Conservation (phyloP, 37 sponge, comb jelly and placozoan species). For the Dysidea cf. avara region DNA sequence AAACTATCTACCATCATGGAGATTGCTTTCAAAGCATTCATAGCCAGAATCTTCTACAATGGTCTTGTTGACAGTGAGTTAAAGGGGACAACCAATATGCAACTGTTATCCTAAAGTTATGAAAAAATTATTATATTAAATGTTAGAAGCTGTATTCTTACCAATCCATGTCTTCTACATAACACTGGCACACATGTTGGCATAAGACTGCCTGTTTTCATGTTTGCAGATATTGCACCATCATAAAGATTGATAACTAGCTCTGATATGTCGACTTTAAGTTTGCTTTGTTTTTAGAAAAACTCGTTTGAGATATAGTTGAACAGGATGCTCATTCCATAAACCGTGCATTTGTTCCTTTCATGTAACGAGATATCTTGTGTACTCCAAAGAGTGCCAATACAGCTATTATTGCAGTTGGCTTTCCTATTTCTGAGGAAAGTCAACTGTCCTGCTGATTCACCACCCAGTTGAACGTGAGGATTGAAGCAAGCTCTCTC, state of each 20-base stretch:
- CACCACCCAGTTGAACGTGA: too few species aligned
- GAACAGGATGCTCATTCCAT: constrained; percentile 10
- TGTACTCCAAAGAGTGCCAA: background rate
- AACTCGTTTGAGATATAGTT: background rate
- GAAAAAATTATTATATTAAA: too few species aligned
- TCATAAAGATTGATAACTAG: constrained; percentile 7
- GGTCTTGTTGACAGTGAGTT: background rate
- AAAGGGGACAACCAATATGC: background rate
- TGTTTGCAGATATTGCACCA: constrained; percentile 11
- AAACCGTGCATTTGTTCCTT: constrained; percentile 11
- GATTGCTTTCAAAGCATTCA: background rate
- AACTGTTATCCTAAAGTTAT: background rate
- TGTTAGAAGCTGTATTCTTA: too few species aligned
- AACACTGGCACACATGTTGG: background rate
- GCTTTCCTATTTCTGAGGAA: constrained; percentile 16
- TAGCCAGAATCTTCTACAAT: background rate
- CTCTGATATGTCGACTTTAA: background rate
- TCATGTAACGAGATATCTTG: background rate
- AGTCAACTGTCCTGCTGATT: too few species aligned
- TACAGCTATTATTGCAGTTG: constrained; percentile 9
- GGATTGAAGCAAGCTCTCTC: too few species aligned
- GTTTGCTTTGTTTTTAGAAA: background rate
- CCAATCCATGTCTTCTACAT: background rate
- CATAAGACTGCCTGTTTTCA: background rate
- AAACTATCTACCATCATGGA: background rate